These are phyloP conservation scores for Gambelia wislizenii DNA, from an alignment of 2,797 vertebrate genomes.

Conservation along the genomic window DNA sequence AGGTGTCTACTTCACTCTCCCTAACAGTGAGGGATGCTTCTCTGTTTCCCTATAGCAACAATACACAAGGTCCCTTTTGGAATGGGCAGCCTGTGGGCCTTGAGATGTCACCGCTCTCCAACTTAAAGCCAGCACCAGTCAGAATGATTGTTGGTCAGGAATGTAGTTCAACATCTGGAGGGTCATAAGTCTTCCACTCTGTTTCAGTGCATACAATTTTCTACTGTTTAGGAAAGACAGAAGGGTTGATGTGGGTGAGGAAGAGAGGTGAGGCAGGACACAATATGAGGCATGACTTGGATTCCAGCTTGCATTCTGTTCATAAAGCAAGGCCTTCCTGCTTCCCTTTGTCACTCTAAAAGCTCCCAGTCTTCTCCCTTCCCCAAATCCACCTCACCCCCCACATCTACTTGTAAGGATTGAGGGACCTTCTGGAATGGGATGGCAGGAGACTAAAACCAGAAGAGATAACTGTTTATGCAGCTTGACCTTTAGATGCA, in stretches of 20 bases:
- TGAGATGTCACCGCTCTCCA: background rate
- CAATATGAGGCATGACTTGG: background rate
- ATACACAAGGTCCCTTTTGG: background rate
- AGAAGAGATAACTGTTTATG: background rate
- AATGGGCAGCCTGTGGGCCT: background rate
- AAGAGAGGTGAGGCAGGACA: too few species aligned
- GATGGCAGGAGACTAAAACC: background rate
- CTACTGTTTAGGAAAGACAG: background rate
- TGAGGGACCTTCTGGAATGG: background rate
- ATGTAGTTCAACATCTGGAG: too few species aligned
- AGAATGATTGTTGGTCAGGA: background rate
- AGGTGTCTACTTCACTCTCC: background rate
- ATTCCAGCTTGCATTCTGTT: background rate
- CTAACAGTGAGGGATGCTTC: background rate
- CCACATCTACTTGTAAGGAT: background rate
- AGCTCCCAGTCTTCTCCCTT: background rate
- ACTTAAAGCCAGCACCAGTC: background rate
- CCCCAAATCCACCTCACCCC: background rate
- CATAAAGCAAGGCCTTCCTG: background rate
- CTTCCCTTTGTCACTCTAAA: background rate
- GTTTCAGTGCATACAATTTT: background rate
- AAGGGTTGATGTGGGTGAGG: background rate
- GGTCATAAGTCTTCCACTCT: too few species aligned
- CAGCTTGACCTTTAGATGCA: background rate
- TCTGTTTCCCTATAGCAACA: background rate